Conservation (phyloP, 2,888 invertebrate species). For the Seira musarum region DNA sequence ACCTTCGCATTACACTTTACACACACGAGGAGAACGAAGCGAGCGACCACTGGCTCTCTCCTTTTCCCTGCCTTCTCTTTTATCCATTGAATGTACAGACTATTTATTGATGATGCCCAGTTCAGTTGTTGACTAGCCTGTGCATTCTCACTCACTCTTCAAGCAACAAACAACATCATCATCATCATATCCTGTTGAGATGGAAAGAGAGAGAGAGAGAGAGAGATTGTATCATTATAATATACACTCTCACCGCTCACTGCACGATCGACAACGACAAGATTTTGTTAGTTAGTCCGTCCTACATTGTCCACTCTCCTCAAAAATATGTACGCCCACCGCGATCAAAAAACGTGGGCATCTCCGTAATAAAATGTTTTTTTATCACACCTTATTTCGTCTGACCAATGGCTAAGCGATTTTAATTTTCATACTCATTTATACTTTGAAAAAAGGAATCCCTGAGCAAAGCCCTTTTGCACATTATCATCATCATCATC, state of each 20-base stretch:
- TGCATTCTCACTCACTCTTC: not conserved
- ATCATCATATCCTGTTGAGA: conserved; percentile 4
- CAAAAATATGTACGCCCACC: conserved; percentile 9
- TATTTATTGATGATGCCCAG: conserved; percentile 15
- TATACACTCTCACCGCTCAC: not conserved
- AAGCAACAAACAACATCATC: no score
- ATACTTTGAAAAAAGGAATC: no score
- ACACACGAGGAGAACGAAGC: not conserved
- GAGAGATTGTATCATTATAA: no score
- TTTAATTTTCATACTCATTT: no score
- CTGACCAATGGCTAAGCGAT: not conserved
- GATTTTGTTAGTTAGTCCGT: not conserved
- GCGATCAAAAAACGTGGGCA: not conserved
- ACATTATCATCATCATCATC: not conserved
- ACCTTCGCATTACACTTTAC: not conserved
- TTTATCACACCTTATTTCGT: not conserved
- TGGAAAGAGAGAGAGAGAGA: no score
- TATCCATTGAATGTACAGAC: conserved; percentile 12
- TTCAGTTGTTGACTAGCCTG: not conserved
- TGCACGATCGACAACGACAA: conserved; percentile 4
- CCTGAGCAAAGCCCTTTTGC: not conserved
- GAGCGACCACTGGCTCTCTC: not conserved
- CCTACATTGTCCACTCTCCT: conserved; percentile 8
- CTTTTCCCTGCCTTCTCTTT: not conserved
- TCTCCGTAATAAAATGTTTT: not conserved